Conservation (phyloP, 2,113 vertebrate genomes). For the Melanerpes aurifrons region DNA sequence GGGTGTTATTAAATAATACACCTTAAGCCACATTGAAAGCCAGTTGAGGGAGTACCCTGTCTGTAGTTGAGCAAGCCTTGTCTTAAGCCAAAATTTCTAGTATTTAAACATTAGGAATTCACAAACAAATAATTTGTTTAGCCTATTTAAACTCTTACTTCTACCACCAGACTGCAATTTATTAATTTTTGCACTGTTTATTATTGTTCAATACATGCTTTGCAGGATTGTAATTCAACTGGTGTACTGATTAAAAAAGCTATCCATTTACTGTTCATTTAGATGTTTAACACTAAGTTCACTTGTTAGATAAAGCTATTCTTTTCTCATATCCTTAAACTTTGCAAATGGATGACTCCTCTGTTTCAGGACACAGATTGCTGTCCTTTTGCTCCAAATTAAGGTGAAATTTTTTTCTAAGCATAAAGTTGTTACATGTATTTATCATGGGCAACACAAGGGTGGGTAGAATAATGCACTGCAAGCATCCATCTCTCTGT, state of each 20-base stretch:
- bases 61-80: not conserved
- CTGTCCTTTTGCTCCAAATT: not conserved
- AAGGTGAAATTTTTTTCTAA: not conserved
- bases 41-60: not conserved
- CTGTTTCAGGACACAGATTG: not conserved
- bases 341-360: not conserved
- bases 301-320: not conserved
- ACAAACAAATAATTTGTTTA: not conserved
- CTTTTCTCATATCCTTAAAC: not conserved
- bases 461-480: not conserved
- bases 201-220: not conserved
- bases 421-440: fast-evolving
- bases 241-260: not conserved
- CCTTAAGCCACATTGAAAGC: not conserved
- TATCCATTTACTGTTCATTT: not conserved
- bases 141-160: not conserved
- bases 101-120: not conserved
- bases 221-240: not conserved
- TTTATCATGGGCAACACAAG: not conserved
- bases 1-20: not conserved
- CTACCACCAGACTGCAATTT: not conserved
- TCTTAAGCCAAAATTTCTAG: not conserved
- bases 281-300: not conserved
- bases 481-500: not conserved
- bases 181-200: not conserved